phyloP scores from a whole-genome alignment of 2,888 invertebrate genomes.

The Lepidochrysops patricia region DNA sequence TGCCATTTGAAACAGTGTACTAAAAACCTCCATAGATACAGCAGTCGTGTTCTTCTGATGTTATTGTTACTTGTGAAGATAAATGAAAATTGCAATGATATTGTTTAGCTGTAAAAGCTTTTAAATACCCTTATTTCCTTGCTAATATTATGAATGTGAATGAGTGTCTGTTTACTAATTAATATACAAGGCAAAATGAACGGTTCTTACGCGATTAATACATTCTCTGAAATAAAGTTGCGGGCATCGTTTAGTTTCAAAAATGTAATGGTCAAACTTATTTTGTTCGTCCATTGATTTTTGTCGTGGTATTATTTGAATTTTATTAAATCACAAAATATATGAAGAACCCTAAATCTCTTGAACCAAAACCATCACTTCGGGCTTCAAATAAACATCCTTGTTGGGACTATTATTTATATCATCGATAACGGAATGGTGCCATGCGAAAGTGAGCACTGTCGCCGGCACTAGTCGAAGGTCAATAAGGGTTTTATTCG shows the following conservation, averaged over 20 bases:
- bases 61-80: neutral
- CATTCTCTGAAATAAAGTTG: too few species aligned
- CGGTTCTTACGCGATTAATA: too few species aligned
- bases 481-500: constrained; percentile 83
- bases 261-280: too few species aligned
- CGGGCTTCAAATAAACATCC: constrained; percentile 83
- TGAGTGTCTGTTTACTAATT: too few species aligned
- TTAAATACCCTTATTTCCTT: too few species aligned
- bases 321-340: neutral
- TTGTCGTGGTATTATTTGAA: neutral
- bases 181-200: too few species aligned
- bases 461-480: constrained; percentile 88
- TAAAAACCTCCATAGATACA: neutral
- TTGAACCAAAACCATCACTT: constrained; percentile 81
- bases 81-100: too few species aligned
- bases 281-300: too few species aligned
- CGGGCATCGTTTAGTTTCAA: too few species aligned
- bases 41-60: neutral
- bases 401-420: constrained; percentile 66
- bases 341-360: constrained; percentile 45
- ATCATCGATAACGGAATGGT: constrained; percentile 66
- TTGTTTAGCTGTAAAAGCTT: too few species aligned
- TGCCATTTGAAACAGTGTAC: neutral
- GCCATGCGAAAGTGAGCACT: constrained; percentile 84
- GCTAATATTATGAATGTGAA: too few species aligned